Conservation (phyloP, 2,888 invertebrate species). For the Drosophila nigritarsus region DNA sequence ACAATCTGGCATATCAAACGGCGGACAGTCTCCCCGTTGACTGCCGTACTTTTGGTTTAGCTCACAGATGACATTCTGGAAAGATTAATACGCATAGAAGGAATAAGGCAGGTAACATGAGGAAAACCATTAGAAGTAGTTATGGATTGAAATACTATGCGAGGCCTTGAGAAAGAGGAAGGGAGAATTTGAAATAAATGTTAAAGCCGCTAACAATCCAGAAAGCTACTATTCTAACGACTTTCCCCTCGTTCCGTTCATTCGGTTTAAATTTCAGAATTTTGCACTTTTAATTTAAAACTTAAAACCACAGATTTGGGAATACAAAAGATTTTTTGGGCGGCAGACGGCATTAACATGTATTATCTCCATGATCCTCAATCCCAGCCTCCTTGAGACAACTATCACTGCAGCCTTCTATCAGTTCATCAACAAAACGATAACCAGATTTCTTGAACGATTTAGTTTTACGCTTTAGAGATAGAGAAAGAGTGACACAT, state of each 20-base stretch:
- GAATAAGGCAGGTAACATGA: conserved; percentile 38
- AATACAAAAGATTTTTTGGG: conserved; percentile 4
- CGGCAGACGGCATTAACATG: conserved; percentile 41
- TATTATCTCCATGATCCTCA: conserved; percentile 52
- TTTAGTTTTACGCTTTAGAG: conserved; percentile 54
- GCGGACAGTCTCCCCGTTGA: conserved; percentile 53
- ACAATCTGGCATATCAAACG: conserved; percentile 61
- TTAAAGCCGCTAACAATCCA: conserved; percentile 32
- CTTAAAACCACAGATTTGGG: conserved; percentile 43
- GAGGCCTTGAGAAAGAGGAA: conserved; percentile 44
- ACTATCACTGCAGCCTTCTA: conserved; percentile 61
- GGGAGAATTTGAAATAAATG: conserved; percentile 20
- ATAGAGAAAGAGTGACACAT: conserved; percentile 10
- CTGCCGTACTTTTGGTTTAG: conserved; percentile 55
- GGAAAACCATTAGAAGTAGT: conserved; percentile 60
- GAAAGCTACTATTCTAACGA: conserved; percentile 43
- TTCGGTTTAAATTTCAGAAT: conserved; percentile 9
- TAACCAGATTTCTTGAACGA: conserved; percentile 64
- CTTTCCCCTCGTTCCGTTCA: conserved; percentile 49
- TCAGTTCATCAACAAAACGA: conserved; percentile 60
- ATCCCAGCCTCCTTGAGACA: conserved; percentile 36
- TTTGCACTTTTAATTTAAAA: conserved; percentile 48
- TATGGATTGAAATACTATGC: conserved; percentile 31
- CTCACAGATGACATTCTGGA: conserved; percentile 71
- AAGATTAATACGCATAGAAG: conserved; percentile 9